A percentile compares a stretch with the other conserved stretches of the same genome.
phyloP scores from a whole-genome alignment of 2,888 invertebrate species.

The Lycaena phlaeas region DNA sequence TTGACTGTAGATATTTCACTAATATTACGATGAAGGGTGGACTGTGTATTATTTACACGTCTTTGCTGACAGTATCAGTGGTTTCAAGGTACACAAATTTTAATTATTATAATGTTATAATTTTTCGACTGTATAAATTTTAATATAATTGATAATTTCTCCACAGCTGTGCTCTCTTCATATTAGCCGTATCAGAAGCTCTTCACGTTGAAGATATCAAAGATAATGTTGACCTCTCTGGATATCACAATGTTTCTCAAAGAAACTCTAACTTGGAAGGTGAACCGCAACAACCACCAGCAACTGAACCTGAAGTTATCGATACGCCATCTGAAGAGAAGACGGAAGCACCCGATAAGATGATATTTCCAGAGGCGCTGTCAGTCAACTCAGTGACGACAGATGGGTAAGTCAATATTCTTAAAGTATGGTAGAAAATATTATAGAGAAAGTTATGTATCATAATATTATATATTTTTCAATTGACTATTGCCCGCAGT shows the following conservation, averaged over 20 bases:
- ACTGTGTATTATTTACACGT: slow-evolving; percentile 73
- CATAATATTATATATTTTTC: no score
- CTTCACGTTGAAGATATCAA: slow-evolving; percentile 45
- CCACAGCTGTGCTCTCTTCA: slow-evolving; percentile 72
- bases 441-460: neutral
- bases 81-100: slow-evolving; percentile 74
- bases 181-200: slow-evolving; percentile 73
- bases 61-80: slow-evolving; percentile 73
- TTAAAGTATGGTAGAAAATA: neutral
- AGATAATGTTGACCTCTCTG: slow-evolving; percentile 48
- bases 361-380: slow-evolving; percentile 63
- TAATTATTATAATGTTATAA: neutral
- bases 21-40: slow-evolving; percentile 75
- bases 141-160: slow-evolving; percentile 12
- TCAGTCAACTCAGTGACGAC: slow-evolving; percentile 71
- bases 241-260: slow-evolving; percentile 57
- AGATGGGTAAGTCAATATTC: slow-evolving; percentile 58
- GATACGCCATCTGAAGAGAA: slow-evolving; percentile 19
- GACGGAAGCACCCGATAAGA: slow-evolving; percentile 32
- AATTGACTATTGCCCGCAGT: no score
- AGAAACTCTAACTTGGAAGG: slow-evolving; percentile 31
- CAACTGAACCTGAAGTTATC: slow-evolving; percentile 16
- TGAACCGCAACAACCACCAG: slow-evolving; percentile 8
- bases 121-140: slow-evolving; percentile 6
- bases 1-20: slow-evolving; percentile 59